Evolutionary conservation across 2,888 invertebrate species (phyloP).

Genomic region (Trachelus iudaicus): DNA sequence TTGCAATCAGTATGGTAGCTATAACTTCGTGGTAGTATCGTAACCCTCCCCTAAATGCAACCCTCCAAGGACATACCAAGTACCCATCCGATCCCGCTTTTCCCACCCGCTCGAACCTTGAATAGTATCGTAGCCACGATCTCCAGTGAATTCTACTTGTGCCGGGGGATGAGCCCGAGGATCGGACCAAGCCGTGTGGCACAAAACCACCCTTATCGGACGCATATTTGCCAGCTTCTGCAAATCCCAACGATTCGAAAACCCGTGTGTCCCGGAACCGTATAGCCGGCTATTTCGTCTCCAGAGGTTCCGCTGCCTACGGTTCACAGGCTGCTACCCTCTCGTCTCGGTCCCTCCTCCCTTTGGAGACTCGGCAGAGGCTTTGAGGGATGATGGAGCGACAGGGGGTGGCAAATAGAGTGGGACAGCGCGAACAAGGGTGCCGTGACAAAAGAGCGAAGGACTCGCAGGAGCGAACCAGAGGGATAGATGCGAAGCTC

Average conservation of each 20-base stretch:
- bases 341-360: not conserved
- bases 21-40: not conserved
- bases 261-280: not conserved
- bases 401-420: conserved; percentile 55
- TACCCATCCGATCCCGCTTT: not conserved
- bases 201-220: conserved; percentile 36
- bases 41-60: not conserved
- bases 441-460: conserved; percentile 61
- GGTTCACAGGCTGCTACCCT: not conserved
- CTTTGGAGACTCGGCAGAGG: conserved; percentile 24
- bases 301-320: not conserved
- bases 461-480: conserved; percentile 29
- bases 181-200: conserved; percentile 27
- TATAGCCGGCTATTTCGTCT: not conserved
- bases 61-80: not conserved
- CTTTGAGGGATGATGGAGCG: conserved; percentile 54
- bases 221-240: conserved; percentile 44
- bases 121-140: conserved; percentile 29
- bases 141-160: conserved; percentile 24
- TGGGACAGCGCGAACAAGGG: conserved; percentile 62
- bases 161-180: conserved; percentile 2
- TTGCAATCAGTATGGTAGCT: not conserved
- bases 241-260: conserved; percentile 36
- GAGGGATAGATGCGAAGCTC: conserved; percentile 22
- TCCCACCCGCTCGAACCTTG: not conserved